Evolutionary conservation across 1,140 invertebrate genomes (phyloP).

Genomic region (Bombus superbus): DNA sequence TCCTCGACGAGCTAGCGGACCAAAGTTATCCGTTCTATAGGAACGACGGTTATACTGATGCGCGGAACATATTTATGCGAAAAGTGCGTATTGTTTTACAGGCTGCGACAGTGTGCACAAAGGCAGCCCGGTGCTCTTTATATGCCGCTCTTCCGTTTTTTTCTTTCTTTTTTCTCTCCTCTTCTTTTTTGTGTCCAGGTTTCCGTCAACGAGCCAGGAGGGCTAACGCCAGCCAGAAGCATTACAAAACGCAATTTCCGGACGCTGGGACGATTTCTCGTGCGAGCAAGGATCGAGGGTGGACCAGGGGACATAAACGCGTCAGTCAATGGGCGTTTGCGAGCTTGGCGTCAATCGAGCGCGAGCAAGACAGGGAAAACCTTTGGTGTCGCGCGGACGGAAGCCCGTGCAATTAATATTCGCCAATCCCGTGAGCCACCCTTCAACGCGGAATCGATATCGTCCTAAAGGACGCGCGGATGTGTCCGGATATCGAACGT

Average conservation of each 20-base stretch:
- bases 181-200: constrained; percentile 55
- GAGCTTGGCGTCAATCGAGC: constrained; percentile 58
- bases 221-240: constrained; percentile 48
- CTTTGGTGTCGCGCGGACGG: constrained; percentile 61
- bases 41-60: constrained; percentile 68
- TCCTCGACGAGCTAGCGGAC: constrained; percentile 35
- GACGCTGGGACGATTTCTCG: constrained; percentile 60
- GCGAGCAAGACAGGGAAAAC: constrained; percentile 40
- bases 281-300: not conserved
- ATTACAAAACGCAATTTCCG: constrained; percentile 76
- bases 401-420: constrained; percentile 63
- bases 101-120: constrained; percentile 56
- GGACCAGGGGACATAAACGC: constrained; percentile 22
- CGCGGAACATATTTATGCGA: constrained; percentile 70
- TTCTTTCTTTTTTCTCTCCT: constrained; percentile 54
- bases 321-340: constrained; percentile 58
- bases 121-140: constrained; percentile 61
- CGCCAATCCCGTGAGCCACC: constrained; percentile 21
- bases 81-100: constrained; percentile 72
- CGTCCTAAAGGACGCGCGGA: not conserved
- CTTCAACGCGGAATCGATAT: constrained; percentile 37
- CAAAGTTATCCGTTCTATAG: constrained; percentile 62
- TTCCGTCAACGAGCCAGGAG: not conserved
- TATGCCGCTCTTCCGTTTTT: constrained; percentile 44
- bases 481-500: not conserved